Evolutionary conservation across 2,113 vertebrate genomes (phyloP).

Genomic region (Forbesichthys papilliferus): DNA sequence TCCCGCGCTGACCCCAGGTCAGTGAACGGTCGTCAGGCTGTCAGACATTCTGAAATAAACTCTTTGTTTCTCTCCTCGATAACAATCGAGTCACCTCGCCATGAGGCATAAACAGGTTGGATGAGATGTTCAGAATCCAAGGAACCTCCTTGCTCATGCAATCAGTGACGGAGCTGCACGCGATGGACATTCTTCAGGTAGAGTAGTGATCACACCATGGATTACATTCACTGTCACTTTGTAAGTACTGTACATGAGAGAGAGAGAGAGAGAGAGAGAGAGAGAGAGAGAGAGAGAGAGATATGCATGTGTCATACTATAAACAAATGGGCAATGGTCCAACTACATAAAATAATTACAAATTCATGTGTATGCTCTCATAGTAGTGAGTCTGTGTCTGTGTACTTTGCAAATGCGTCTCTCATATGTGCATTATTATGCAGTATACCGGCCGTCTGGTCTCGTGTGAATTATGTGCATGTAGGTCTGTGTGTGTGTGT

Average conservation of each 20-base stretch:
- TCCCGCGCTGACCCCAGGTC: constrained; percentile 22
- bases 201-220: constrained; percentile 2
- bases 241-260: neutral
- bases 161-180: constrained; percentile 38
- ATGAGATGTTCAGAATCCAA: constrained; percentile 64
- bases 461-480: neutral
- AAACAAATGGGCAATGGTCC: too few species aligned
- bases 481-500: constrained; percentile 3
- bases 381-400: too few species aligned
- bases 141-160: constrained; percentile 50
- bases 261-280: too few species aligned
- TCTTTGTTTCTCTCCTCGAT: constrained; percentile 64
- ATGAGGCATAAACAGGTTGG: constrained; percentile 67
- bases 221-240: constrained; percentile 3
- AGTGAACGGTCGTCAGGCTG: constrained; percentile 37
- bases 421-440: neutral
- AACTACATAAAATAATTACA: too few species aligned
- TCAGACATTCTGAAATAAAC: constrained; percentile 39
- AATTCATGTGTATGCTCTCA: too few species aligned
- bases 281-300: too few species aligned
- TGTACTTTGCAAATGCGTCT: neutral
- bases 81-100: constrained; percentile 68
- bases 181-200: constrained; percentile 48
- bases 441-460: neutral
- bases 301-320: neutral